These are phyloP conservation scores for Lepilemur ruficaudatus DNA, from an alignment of 2,797 vertebrate species.

Conservation along the genomic window DNA sequence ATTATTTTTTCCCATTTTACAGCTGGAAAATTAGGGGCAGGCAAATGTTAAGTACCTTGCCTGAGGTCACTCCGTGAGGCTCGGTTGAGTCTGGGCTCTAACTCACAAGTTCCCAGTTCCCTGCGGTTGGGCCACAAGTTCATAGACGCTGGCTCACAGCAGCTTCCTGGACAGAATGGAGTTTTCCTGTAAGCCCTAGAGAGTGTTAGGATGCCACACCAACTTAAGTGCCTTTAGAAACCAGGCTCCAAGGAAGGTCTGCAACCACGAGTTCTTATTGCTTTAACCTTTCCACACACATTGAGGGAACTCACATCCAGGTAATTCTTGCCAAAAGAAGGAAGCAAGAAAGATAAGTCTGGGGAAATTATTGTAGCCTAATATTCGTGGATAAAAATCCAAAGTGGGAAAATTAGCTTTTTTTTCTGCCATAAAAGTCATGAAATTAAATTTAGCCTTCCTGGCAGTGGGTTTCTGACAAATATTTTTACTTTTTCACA, in stretches of 20 bases:
- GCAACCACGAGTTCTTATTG: neutral
- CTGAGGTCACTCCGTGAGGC: constrained; percentile 40
- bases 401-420: constrained; percentile 35
- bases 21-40: constrained; percentile 41
- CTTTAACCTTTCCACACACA: constrained; percentile 59
- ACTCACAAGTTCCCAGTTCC: constrained; percentile 66
- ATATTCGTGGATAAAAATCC: neutral
- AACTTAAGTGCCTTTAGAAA: neutral
- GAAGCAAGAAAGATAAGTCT: neutral
- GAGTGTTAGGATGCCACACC: constrained; percentile 27
- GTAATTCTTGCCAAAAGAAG: constrained; percentile 52
- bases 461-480: neutral
- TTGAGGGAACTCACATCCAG: constrained; percentile 33
- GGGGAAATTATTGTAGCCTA: neutral
- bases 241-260: neutral
- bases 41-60: constrained; percentile 42
- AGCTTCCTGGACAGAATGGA: constrained; percentile 20
- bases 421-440: neutral
- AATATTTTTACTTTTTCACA: constrained; percentile 50
- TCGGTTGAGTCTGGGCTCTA: constrained; percentile 43
- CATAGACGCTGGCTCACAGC: constrained; percentile 67
- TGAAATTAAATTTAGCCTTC: constrained; percentile 52
- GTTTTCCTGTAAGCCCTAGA: constrained; percentile 71
- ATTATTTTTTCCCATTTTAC: neutral
- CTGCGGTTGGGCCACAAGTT: constrained; percentile 74